A percentile compares a stretch with the other conserved stretches of the same genome.
phyloP scores from a whole-genome alignment of 1,140 invertebrate genomes.

The Physella acuta region DNA sequence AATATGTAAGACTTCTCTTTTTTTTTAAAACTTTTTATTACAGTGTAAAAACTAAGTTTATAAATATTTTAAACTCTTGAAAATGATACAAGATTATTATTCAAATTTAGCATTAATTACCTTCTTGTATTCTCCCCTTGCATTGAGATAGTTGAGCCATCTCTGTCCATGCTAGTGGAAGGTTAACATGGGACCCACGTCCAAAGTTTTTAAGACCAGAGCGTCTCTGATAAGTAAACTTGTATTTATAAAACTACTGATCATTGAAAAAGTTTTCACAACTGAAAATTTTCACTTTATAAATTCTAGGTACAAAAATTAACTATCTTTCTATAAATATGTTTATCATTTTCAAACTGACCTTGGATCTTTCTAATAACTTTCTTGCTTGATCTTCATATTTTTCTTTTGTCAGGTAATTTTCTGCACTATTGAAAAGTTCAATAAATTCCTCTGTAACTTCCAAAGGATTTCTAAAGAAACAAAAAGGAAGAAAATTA shows the following conservation, averaged over 20 bases:
- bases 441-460: constrained; percentile 58
- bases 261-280: background rate
- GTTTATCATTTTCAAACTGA: constrained; percentile 24
- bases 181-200: constrained; percentile 48
- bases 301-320: background rate
- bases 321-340: background rate
- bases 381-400: constrained; percentile 53
- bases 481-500: background rate
- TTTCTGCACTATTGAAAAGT: constrained; percentile 50
- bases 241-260: background rate
- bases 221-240: constrained; percentile 42
- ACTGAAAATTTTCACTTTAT: background rate
- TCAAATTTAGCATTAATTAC: no score
- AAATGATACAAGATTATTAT: no score
- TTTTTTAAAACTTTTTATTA: no score
- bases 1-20: no score
- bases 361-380: constrained; percentile 58
- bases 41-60: no score
- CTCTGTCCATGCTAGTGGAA: constrained; percentile 59
- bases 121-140: constrained; percentile 58
- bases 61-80: no score
- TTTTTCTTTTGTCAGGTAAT: constrained; percentile 46
- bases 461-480: constrained; percentile 54
- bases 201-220: constrained; percentile 48
- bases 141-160: constrained; percentile 58